Evolutionary conservation across 2,888 invertebrate genomes (phyloP).

Genomic region (Agelastica alni): DNA sequence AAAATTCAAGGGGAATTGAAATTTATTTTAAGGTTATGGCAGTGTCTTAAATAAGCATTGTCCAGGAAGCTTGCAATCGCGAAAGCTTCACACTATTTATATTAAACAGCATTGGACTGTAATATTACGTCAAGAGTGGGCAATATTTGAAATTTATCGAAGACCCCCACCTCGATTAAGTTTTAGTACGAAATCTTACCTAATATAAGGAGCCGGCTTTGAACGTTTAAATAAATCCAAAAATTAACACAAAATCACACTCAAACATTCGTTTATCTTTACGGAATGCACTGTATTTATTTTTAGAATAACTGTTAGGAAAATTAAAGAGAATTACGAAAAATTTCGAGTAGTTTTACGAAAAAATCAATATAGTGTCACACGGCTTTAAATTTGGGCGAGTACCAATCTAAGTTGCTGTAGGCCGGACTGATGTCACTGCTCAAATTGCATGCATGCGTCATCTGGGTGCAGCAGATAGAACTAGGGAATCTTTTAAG

Average conservation of each 20-base stretch:
- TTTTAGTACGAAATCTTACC: constrained; percentile 32
- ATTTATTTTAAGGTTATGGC: no score
- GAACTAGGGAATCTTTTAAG: constrained; percentile 18
- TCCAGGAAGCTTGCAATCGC: no score
- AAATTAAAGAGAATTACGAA: constrained; percentile 30
- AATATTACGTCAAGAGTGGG: background rate
- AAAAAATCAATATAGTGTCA: constrained; percentile 46
- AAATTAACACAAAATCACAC: constrained; percentile 36
- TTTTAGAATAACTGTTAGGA: constrained; percentile 18
- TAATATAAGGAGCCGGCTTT: constrained; percentile 36
- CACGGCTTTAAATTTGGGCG: constrained; percentile 47
- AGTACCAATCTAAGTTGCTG: constrained; percentile 36
- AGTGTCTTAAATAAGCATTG: no score
- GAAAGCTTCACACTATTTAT: no score
- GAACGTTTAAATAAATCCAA: constrained; percentile 27
- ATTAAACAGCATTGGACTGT: no score
- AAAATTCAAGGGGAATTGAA: no score
- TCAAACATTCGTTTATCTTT: constrained; percentile 27
- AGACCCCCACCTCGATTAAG: constrained; percentile 27
- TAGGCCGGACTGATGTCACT: constrained; percentile 18
- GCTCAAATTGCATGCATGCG: constrained; percentile 6
- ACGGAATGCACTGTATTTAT: constrained; percentile 20
- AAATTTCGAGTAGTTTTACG: constrained; percentile 38
- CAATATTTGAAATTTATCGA: constrained; percentile 12
- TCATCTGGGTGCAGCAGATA: constrained; percentile 17